A percentile compares a stretch with the other conserved stretches of the same genome.
phyloP scores from a whole-genome alignment of 2,113 vertebrate genomes.

The Thermophis baileyi region DNA sequence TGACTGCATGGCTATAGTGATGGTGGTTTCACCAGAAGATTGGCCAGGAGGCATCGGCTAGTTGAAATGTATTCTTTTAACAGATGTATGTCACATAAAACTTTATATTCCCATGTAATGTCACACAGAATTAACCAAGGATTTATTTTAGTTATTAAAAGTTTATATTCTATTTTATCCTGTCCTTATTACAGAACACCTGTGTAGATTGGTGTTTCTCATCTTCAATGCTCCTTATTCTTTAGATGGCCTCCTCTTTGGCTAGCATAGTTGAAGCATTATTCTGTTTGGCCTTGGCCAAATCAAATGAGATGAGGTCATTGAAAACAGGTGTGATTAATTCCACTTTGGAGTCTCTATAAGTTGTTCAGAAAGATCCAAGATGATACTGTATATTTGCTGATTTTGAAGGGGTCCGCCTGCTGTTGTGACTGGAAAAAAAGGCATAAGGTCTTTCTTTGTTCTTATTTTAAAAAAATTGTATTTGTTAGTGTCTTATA shows the following conservation, averaged over 20 bases:
- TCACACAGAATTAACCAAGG: neutral
- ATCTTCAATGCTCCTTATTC: neutral
- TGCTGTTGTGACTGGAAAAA: neutral
- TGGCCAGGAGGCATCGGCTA: neutral
- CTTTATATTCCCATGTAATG: neutral
- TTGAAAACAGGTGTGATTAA: neutral
- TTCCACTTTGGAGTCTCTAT: neutral
- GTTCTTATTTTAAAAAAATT: neutral
- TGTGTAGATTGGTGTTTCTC: neutral
- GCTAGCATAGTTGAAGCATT: neutral
- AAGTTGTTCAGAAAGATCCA: neutral
- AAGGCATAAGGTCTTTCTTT: neutral
- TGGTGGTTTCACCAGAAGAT: neutral
- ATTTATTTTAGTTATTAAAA: neutral
- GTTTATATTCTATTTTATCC: neutral
- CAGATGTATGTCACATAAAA: neutral
- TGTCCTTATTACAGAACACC: neutral
- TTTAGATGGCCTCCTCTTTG: neutral
- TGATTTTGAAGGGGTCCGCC: neutral
- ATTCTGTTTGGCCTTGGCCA: neutral
- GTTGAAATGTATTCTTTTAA: neutral
- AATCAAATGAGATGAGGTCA: neutral
- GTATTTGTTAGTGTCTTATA: neutral
- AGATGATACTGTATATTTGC: neutral
- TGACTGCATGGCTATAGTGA: conserved; percentile 25